Conservation (phyloP, 92 coral and sea anemone species). For the Diadumene lineata region DNA sequence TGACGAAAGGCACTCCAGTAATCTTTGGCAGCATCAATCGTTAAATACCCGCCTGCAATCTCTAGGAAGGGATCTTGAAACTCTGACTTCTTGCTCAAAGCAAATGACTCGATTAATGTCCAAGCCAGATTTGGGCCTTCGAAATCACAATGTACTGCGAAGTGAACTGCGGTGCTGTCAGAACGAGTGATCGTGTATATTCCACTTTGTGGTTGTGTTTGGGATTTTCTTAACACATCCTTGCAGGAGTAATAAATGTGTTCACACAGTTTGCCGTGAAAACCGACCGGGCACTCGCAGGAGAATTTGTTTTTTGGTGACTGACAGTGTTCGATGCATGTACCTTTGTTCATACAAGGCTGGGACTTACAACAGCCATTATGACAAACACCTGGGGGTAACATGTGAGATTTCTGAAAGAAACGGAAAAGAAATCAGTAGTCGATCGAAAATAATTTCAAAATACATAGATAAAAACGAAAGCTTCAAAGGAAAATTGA, state of each 20-base stretch:
- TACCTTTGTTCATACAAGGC: conserved; percentile 48
- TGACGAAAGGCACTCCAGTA: conserved; percentile 24
- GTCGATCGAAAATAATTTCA: too few species aligned
- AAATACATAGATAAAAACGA: not conserved
- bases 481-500: too few species aligned
- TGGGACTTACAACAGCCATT: conserved; percentile 24
- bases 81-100: not conserved
- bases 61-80: not conserved
- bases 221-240: not conserved
- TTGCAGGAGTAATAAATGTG: conserved; percentile 3
- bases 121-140: conserved; percentile 8
- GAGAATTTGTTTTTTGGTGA: conserved; percentile 23
- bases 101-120: conserved; percentile 37
- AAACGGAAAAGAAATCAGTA: not conserved
- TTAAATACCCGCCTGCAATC: too few species aligned
- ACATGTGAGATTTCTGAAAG: conserved; percentile 14
- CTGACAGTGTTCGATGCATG: conserved; percentile 35
- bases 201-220: conserved; percentile 2
- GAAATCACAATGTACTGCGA: conserved; percentile 26
- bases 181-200: conserved; percentile 10
- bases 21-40: too few species aligned
- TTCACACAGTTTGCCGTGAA: conserved; percentile 28
- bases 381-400: conserved; percentile 14
- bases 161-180: not conserved
- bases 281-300: conserved; percentile 21